Percentiles rank a stretch among this genome's conserved stretches.
Evolutionary conservation across 2,888 invertebrate species (phyloP).

Genomic region (Agonum fuliginosum): DNA sequence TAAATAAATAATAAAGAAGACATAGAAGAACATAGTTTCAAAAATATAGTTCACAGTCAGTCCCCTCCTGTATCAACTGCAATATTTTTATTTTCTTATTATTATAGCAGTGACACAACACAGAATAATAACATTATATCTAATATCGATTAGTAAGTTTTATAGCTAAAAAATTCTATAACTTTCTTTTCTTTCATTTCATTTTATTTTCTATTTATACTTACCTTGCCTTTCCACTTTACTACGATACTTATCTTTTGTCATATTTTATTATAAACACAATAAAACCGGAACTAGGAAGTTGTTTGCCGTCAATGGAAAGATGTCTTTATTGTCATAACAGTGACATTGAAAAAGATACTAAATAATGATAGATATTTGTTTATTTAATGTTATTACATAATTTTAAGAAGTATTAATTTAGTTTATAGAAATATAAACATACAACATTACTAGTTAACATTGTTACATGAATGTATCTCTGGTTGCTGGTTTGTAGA

Average conservation of each 20-base stretch:
- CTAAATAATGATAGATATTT: no score
- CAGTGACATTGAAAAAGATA: no score
- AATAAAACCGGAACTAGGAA: conserved; percentile 9
- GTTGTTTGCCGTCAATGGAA: neutral
- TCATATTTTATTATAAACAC: conserved; percentile 16
- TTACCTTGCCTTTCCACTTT: neutral
- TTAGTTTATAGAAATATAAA: no score
- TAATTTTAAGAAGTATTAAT: no score
- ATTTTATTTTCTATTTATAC: conserved; percentile 2
- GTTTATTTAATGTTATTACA: no score
- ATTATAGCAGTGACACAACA: conserved; percentile 1
- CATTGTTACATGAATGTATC: no score
- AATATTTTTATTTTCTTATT: conserved; percentile 2
- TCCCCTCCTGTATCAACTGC: neutral
- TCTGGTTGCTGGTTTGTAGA: no score
- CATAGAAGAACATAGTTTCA: no score
- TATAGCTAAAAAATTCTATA: no score
- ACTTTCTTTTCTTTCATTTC: neutral
- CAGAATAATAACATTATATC: neutral
- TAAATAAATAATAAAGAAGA: no score
- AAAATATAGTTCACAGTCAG: neutral
- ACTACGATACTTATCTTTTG: conserved; percentile 19
- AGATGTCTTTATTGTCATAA: no score
- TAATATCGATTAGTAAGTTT: conserved; percentile 13
- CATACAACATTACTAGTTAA: no score